Conservation (phyloP, 2,888 invertebrate species). For the Protula sp. region DNA sequence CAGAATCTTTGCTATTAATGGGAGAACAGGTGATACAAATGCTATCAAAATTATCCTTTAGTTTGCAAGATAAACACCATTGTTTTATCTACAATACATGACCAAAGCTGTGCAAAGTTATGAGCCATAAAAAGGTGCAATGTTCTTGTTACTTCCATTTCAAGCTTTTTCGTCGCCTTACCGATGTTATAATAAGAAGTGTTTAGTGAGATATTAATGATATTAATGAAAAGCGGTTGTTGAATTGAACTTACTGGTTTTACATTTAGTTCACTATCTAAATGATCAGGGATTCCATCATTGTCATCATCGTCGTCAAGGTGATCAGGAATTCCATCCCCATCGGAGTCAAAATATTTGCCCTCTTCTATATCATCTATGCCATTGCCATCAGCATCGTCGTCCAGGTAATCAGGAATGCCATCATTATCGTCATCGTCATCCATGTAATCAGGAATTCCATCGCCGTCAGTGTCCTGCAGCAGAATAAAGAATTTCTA, state of each 20-base stretch:
- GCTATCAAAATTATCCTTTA: too few relatives aligned
- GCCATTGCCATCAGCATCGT: constrained; percentile 27
- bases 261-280: constrained; percentile 19
- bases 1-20: too few relatives aligned
- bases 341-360: constrained; percentile 10
- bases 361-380: constrained; percentile 9
- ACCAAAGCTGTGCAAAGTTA: too few relatives aligned
- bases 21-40: too few relatives aligned
- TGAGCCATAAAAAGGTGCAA: too few relatives aligned
- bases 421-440: constrained; percentile 18
- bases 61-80: too few relatives aligned
- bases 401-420: constrained; percentile 21
- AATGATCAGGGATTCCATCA: constrained; percentile 25
- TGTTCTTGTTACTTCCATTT: too few relatives aligned
- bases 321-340: constrained; percentile 27
- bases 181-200: too few relatives aligned
- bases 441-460: constrained; percentile 22
- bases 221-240: too few relatives aligned
- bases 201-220: too few relatives aligned
- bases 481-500: not conserved
- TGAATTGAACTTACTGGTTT: not conserved
- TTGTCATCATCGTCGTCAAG: constrained; percentile 25
- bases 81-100: too few relatives aligned
- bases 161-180: too few relatives aligned
- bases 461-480: constrained; percentile 25